A percentile compares a stretch with the other conserved stretches of the same genome.
These are phyloP conservation scores for Hedya salicella DNA, from an alignment of 2,888 invertebrate species.

Conservation along the genomic window DNA sequence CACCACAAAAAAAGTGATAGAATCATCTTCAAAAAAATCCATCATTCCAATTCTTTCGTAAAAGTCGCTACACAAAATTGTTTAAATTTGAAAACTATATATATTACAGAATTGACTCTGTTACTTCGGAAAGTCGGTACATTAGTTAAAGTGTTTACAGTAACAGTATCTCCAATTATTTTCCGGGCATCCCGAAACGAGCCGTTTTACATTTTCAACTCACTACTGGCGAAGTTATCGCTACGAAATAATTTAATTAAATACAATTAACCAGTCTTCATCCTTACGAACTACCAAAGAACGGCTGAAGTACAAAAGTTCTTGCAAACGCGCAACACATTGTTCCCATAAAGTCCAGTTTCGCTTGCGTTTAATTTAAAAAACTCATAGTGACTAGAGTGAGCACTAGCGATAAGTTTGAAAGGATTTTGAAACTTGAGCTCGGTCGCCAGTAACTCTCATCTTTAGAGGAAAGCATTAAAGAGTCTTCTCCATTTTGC, in stretches of 20 bases:
- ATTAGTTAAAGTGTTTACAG: conserved; percentile 1
- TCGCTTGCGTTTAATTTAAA: conserved; percentile 46
- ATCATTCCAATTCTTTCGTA: too few relatives aligned
- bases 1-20: too few relatives aligned
- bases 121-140: too few relatives aligned
- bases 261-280: conserved; percentile 76
- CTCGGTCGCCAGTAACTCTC: conserved; percentile 72
- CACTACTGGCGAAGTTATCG: conserved; percentile 27
- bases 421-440: conserved; percentile 56
- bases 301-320: conserved; percentile 44
- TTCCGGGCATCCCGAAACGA: conserved; percentile 8
- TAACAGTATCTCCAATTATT: conserved; percentile 20
- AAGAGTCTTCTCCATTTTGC: conserved; percentile 73
- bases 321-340: conserved; percentile 46
- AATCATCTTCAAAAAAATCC: too few relatives aligned
- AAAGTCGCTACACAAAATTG: too few relatives aligned
- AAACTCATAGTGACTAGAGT: conserved; percentile 55
- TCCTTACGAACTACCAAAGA: conserved; percentile 58
- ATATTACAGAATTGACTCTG: too few relatives aligned
- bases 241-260: conserved; percentile 63
- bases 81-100: too few relatives aligned
- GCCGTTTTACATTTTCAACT: conserved; percentile 4
- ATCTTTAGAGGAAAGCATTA: conserved; percentile 78
- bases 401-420: conserved; percentile 58
- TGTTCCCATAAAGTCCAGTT: conserved; percentile 46